Percentiles rank a stretch among this genome's conserved stretches.
Evolutionary conservation across 2,888 invertebrate genomes (phyloP).

Genomic region (Drosophila putrida): DNA sequence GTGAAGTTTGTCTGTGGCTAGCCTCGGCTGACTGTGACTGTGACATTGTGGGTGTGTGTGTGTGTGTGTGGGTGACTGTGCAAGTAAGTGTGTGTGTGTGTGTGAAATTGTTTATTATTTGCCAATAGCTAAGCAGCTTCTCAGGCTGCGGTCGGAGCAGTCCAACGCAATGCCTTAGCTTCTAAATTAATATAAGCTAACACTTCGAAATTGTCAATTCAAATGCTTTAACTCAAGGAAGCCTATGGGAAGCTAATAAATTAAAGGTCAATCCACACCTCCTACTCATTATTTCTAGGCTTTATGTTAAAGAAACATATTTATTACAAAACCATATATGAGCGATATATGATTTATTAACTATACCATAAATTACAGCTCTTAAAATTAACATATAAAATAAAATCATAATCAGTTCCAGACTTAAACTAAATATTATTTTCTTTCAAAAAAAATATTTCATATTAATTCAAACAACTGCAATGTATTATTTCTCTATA

Average conservation of each 20-base stretch:
- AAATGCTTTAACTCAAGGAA: too few relatives aligned
- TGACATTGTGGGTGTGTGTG: constrained; percentile 31
- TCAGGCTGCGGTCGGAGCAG: constrained; percentile 12
- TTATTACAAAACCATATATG: too few relatives aligned
- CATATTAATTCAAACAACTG: too few relatives aligned
- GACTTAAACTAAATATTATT: too few relatives aligned
- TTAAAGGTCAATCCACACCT: not conserved
- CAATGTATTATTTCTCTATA: too few relatives aligned
- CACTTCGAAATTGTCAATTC: not conserved
- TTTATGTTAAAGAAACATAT: too few relatives aligned
- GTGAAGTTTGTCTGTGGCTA: constrained; percentile 77
- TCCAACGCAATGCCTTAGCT: constrained; percentile 18
- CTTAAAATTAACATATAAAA: too few relatives aligned
- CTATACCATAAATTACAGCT: too few relatives aligned
- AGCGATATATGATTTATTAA: too few relatives aligned
- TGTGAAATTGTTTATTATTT: constrained; percentile 27
- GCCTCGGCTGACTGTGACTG: constrained; percentile 39
- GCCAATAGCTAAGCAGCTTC: constrained; percentile 21
- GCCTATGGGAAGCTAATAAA: not conserved
- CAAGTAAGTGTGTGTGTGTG: constrained; percentile 5
- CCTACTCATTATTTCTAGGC: too few relatives aligned
- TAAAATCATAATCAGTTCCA: too few relatives aligned
- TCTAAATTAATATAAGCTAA: constrained; percentile 33
- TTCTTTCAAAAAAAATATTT: too few relatives aligned
- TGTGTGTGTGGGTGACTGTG: constrained; percentile 2